These are phyloP conservation scores for Mirza zaza DNA, from an alignment of 2,113 vertebrate genomes.

Conservation along the genomic window DNA sequence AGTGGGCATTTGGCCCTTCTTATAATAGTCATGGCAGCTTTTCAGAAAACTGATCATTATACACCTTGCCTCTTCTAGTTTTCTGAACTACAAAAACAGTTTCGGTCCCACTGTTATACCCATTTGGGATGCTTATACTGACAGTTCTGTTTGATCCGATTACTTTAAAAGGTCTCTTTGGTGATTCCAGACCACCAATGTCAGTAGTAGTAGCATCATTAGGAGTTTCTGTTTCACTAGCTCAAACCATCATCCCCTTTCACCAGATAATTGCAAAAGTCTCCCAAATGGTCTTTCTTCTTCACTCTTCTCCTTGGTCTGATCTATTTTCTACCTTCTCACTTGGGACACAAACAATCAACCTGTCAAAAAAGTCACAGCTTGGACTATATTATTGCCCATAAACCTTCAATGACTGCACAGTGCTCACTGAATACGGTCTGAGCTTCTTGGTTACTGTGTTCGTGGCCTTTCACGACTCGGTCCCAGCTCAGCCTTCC, in stretches of 20 bases:
- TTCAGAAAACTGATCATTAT: neutral
- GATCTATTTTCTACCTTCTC: neutral
- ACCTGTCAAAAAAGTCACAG: neutral
- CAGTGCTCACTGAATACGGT: neutral
- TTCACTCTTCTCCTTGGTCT: neutral
- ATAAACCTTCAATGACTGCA: neutral
- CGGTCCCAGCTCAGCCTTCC: neutral
- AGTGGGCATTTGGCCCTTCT: neutral
- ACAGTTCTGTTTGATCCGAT: neutral
- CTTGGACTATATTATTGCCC: neutral
- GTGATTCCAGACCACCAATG: neutral
- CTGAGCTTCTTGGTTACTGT: neutral
- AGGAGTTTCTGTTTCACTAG: neutral
- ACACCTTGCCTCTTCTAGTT: constrained; percentile 36
- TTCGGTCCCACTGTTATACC: neutral
- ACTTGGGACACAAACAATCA: neutral
- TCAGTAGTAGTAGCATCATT: neutral
- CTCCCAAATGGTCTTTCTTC: neutral
- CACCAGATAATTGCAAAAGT: neutral
- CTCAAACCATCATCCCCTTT: neutral
- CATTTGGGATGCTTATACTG: neutral
- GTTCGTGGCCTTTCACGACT: neutral
- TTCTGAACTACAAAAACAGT: neutral
- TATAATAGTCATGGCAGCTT: neutral
- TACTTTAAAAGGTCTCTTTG: neutral